These are phyloP conservation scores for Entomobrya proxima DNA, from an alignment of 2,888 invertebrate genomes.

Conservation along the genomic window DNA sequence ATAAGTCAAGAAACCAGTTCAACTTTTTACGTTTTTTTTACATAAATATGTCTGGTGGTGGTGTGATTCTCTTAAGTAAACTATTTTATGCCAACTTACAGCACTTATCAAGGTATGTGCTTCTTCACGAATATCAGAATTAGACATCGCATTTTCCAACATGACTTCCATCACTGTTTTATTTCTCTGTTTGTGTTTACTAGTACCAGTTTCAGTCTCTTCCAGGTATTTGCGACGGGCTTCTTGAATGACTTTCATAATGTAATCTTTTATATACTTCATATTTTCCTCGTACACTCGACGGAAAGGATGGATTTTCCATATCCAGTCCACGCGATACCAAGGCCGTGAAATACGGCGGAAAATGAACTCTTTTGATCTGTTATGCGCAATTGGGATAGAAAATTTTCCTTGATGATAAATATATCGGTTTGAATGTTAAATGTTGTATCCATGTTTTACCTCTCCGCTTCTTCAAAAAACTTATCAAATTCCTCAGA, in stretches of 20 bases:
- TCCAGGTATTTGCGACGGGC: conserved; percentile 1
- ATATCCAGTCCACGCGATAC: conserved; percentile 42
- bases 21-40: neutral
- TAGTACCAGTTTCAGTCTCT: neutral
- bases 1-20: too few relatives aligned
- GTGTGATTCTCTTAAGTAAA: neutral
- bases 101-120: conserved; percentile 54
- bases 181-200: neutral
- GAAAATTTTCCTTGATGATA: too few relatives aligned
- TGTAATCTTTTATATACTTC: conserved; percentile 45
- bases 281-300: conserved; percentile 50
- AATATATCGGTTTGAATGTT: too few relatives aligned
- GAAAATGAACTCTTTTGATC: conserved; percentile 52
- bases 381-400: neutral
- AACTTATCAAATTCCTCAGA: conserved; percentile 54
- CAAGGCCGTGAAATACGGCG: conserved; percentile 29
- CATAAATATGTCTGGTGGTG: neutral
- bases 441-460: neutral
- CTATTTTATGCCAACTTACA: conserved; percentile 11
- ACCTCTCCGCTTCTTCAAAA: conserved; percentile 51
- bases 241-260: conserved; percentile 11
- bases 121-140: conserved; percentile 54
- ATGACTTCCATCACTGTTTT: conserved; percentile 52
- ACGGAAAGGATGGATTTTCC: conserved; percentile 48
- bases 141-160: conserved; percentile 34